Percentiles rank a stretch among this genome's conserved stretches.
Evolutionary conservation across 2,113 vertebrate species (phyloP).

Genomic region (Pyxicephalus adspersus): DNA sequence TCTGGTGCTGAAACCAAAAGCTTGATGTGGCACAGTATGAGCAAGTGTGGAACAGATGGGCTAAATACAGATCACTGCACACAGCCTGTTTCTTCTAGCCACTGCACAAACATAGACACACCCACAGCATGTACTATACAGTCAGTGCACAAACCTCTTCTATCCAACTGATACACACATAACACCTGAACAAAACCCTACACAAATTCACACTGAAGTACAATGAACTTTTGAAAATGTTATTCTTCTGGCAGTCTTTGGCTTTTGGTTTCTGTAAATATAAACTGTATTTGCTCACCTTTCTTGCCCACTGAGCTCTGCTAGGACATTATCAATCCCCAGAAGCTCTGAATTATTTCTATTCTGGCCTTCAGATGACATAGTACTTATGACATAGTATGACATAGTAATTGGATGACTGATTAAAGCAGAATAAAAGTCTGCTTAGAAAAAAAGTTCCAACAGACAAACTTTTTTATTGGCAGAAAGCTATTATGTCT

Average conservation of each 20-base stretch:
- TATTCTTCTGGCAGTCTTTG: neutral
- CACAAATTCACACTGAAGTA: neutral
- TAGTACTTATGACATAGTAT: too few species aligned
- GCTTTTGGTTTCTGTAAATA: too few species aligned
- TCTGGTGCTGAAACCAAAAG: conserved; percentile 32
- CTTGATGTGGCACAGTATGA: neutral
- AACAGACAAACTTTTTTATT: too few species aligned
- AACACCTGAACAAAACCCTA: neutral
- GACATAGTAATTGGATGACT: too few species aligned
- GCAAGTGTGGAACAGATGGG: conserved; percentile 27
- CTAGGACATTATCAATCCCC: too few species aligned
- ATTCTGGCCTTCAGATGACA: too few species aligned
- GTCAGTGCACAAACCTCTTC: neutral
- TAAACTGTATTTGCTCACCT: too few species aligned
- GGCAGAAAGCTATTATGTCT: too few species aligned
- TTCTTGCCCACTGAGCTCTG: too few species aligned
- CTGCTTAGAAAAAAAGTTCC: too few species aligned
- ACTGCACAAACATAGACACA: neutral
- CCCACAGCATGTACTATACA: conserved; percentile 1
- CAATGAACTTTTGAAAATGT: neutral
- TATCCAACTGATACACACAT: neutral
- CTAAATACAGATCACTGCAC: conserved; percentile 21
- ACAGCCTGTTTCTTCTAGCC: neutral
- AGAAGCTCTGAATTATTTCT: too few species aligned
- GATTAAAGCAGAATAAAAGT: too few species aligned